Conservation (phyloP, 2,797 vertebrate genomes). For the Danio choprae region DNA sequence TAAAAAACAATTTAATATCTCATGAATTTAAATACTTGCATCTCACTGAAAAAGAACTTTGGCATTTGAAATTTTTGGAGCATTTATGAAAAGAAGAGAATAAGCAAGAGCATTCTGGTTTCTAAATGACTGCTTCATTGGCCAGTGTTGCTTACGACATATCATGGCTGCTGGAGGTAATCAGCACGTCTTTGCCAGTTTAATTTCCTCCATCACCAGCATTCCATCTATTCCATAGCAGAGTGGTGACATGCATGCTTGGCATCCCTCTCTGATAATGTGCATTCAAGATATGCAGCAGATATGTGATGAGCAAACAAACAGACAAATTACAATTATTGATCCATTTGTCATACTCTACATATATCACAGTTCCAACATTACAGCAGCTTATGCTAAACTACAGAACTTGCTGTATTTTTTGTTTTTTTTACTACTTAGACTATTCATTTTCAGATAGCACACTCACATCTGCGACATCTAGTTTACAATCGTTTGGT, state of each 20-base stretch:
- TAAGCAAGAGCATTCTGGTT: conserved; percentile 9
- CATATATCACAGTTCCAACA: conserved; percentile 5
- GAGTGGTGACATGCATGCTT: not conserved
- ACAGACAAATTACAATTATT: conserved; percentile 11
- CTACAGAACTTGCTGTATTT: not conserved
- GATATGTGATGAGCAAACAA: not conserved
- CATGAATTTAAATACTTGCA: not conserved
- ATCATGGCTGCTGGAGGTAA: conserved; percentile 38
- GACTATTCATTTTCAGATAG: no score
- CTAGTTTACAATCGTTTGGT: no score
- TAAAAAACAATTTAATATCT: not conserved
- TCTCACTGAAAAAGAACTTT: not conserved
- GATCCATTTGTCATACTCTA: not conserved
- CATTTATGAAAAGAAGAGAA: conserved; percentile 1
- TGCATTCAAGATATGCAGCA: conserved; percentile 2
- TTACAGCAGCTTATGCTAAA: not conserved
- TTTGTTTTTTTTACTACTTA: not conserved
- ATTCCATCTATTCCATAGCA: conserved; percentile 6
- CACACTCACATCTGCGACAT: no score
- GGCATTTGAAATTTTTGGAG: conserved; percentile 11
- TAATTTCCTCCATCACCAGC: not conserved
- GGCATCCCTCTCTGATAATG: conserved; percentile 14
- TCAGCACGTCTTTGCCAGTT: conserved; percentile 14
- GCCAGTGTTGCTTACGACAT: conserved; percentile 40
- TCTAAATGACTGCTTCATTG: conserved; percentile 38